Conservation (phyloP, 1,140 invertebrate genomes). For the Pachyrhynchus sulphureomaculatus region DNA sequence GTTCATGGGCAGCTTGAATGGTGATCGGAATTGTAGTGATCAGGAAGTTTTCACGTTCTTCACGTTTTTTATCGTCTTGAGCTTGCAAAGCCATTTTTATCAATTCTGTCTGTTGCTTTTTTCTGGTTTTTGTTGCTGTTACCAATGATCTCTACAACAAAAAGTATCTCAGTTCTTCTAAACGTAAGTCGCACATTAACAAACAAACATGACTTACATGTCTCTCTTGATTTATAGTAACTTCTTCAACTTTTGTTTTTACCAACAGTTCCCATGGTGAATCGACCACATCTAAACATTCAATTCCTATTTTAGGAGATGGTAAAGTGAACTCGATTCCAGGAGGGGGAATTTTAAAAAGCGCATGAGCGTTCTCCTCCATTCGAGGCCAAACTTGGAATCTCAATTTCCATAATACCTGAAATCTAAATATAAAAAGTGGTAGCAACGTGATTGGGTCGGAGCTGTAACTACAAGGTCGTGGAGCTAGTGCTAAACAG, state of each 20-base stretch:
- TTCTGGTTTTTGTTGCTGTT: slow-evolving; percentile 96
- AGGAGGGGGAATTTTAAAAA: slow-evolving; percentile 96
- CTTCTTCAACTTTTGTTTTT: slow-evolving; percentile 98
- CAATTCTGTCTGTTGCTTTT: slow-evolving; percentile 98
- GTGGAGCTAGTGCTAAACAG: too few species aligned
- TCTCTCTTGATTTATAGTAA: slow-evolving; percentile 97
- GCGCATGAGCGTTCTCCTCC: slow-evolving; percentile 94
- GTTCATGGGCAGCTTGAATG: slow-evolving; percentile 93
- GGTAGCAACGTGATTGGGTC: too few species aligned
- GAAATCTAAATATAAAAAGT: slow-evolving; percentile 63
- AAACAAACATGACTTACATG: slow-evolving; percentile 70
- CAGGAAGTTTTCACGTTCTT: slow-evolving; percentile 92
- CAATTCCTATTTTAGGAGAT: slow-evolving; percentile 96
- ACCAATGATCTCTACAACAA: slow-evolving; percentile 85
- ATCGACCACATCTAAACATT: slow-evolving; percentile 92
- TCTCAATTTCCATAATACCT: slow-evolving; percentile 94
- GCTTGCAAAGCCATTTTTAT: slow-evolving; percentile 93
- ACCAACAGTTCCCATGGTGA: slow-evolving; percentile 98
- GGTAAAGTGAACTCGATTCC: slow-evolving; percentile 98
- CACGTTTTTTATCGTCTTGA: slow-evolving; percentile 92
- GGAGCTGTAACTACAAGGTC: too few species aligned
- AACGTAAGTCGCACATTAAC: background rate
- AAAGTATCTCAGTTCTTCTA: background rate
- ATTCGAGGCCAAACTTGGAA: slow-evolving; percentile 98
- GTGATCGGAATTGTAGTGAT: slow-evolving; percentile 97